Conservation (phyloP, 1,140 invertebrate species). For the Drosophila subpulchrella region DNA sequence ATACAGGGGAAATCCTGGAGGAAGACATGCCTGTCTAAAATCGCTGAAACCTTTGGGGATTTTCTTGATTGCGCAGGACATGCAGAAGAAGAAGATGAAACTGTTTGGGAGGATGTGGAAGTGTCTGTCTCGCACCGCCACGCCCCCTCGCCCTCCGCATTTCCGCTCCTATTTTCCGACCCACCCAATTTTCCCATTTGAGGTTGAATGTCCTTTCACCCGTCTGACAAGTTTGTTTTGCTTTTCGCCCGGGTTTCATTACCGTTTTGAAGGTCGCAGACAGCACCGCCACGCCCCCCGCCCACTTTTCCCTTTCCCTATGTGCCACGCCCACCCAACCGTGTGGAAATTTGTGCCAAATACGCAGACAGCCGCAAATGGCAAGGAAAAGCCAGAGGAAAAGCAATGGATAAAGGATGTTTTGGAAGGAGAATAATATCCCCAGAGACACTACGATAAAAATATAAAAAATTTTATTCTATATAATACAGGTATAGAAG, state of each 20-base stretch:
- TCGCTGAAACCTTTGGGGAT: conserved; percentile 39
- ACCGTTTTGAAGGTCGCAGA: conserved; percentile 69
- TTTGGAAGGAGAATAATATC: background rate
- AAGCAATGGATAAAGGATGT: conserved; percentile 2
- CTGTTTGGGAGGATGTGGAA: conserved; percentile 23
- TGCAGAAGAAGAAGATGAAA: conserved; percentile 3
- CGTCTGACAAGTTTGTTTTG: conserved; percentile 68
- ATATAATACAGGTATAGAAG: background rate
- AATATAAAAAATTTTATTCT: too few relatives aligned
- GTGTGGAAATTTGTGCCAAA: conserved; percentile 52
- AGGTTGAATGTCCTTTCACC: conserved; percentile 66
- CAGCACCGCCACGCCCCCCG: conserved; percentile 25
- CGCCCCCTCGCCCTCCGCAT: too few relatives aligned
- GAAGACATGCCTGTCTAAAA: conserved; percentile 1
- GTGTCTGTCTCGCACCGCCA: background rate
- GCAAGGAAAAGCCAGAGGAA: conserved; percentile 2
- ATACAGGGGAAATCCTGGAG: background rate
- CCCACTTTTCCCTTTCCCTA: background rate
- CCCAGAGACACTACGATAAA: background rate
- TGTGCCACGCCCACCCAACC: conserved; percentile 1
- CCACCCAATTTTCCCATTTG: background rate
- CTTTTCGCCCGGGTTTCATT: conserved; percentile 45
- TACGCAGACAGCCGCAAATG: conserved; percentile 41
- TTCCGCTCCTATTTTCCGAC: background rate
- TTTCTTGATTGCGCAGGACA: conserved; percentile 54